phyloP scores from a whole-genome alignment of 2,888 invertebrate genomes.

The Synergus itoensis region DNA sequence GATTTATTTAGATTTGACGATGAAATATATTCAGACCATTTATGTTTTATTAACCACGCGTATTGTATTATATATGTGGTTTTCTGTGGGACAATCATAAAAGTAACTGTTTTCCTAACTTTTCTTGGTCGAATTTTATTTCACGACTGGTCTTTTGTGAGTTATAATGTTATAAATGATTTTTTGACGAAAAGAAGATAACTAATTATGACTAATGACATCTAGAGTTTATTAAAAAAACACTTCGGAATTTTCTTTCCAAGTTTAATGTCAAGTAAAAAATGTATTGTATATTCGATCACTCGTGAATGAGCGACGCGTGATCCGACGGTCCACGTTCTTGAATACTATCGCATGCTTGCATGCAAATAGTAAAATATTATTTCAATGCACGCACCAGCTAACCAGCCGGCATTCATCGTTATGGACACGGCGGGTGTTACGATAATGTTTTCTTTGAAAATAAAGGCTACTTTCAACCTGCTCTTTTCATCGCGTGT shows the following conservation, averaged over 20 bases:
- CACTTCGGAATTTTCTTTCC: neutral
- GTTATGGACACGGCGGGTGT: slow-evolving; percentile 43
- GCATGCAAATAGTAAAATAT: slow-evolving; percentile 41
- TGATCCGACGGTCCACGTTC: slow-evolving; percentile 28
- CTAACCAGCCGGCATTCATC: slow-evolving; percentile 37
- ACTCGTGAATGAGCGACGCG: slow-evolving; percentile 28
- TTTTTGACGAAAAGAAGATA: neutral
- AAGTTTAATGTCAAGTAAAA: neutral
- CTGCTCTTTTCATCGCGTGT: slow-evolving; percentile 38
- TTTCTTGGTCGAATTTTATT: slow-evolving; percentile 11
- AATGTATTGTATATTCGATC: slow-evolving; percentile 2
- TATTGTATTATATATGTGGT: slow-evolving; percentile 2
- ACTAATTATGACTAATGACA: neutral
- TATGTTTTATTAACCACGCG: slow-evolving; percentile 10
- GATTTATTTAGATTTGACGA: slow-evolving; percentile 29
- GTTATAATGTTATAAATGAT: neutral
- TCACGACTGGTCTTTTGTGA: neutral
- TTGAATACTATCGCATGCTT: slow-evolving; percentile 40
- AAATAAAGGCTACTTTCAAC: slow-evolving; percentile 52
- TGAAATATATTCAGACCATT: slow-evolving; percentile 26
- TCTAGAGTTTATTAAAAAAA: neutral
- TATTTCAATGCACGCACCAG: slow-evolving; percentile 41
- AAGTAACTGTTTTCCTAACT: neutral
- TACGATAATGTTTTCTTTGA: slow-evolving; percentile 56
- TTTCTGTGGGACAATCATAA: neutral